Evolutionary conservation across 2,113 vertebrate genomes (phyloP), one percentile per base, ranked within the genome.

Genomic region (Antigone vipio): DNA sequence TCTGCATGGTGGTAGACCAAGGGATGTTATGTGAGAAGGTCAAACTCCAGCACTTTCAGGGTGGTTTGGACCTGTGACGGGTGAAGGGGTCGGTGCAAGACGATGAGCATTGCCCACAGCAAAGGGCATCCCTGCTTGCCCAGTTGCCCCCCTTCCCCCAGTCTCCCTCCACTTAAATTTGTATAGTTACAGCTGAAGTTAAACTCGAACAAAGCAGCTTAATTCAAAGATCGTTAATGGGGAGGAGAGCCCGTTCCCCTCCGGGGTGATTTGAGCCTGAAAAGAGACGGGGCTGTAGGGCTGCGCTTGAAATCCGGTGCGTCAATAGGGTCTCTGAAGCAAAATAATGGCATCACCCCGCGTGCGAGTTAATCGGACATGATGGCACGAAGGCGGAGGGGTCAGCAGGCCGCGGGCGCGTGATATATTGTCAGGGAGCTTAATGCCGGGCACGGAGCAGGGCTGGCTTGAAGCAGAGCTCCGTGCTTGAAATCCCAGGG

Each of bases 301-400:
- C 82, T 92, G 96, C 49, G 93, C 98, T 98, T 98, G 98, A 98
- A 98, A 98, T 98, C 98, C 97, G 82, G 97, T 95, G 96, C 89
- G 97, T 98, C 98, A 98, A 88, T 98, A 97, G 98, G 98, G 89
- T 97, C 98, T 98, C 93, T 98, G 98, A 98, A 99, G 98, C 98
- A 98, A 98, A 99, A 98, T 98, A 99, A 99, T 98, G 98, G 98
- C 98, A 98, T 99, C 99, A 98, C 95, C 98, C 97, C 95, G 91
- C 42, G 95, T 98, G 98, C 68, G 96, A 98, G 98, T 98, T 99
- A 99, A 99, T 99, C 95, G 94, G 98, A 99, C 97, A 72, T 98
- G 99, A 99, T 98, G 98, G 99, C 98, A 98, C 98, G 95, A 98
- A 98, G 98, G 98, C 98, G 94, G 96, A 90, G 95, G 98, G 99